A percentile compares a stretch with the other conserved stretches of the same genome.
Conservation (phyloP, 2,797 vertebrate species). For the Remorina albescens region DNA sequence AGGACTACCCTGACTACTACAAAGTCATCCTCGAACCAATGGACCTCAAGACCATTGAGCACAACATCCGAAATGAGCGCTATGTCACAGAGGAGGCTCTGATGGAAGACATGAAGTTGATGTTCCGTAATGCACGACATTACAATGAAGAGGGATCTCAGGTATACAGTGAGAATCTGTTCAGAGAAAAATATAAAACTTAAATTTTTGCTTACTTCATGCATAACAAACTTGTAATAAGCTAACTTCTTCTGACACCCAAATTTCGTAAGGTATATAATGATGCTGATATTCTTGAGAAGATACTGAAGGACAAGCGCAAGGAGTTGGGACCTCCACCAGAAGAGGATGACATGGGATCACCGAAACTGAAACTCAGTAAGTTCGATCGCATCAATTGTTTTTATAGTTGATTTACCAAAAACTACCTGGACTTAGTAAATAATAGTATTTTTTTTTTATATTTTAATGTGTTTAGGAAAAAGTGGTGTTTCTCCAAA, state of each 20-base stretch:
- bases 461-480: constrained; percentile 69
- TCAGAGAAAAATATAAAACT: background rate
- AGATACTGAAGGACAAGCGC: constrained; percentile 94
- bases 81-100: constrained; percentile 92
- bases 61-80: constrained; percentile 94
- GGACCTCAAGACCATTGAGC: constrained; percentile 97
- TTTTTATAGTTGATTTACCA: background rate
- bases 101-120: constrained; percentile 95
- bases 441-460: no score
- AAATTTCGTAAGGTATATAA: constrained; percentile 91
- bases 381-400: constrained; percentile 64
- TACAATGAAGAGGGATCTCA: constrained; percentile 99
- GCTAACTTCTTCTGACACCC: background rate
- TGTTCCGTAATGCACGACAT: constrained; percentile 99
- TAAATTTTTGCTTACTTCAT: background rate
- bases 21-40: constrained; percentile 98
- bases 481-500: constrained; percentile 96
- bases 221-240: background rate
- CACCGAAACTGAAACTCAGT: constrained; percentile 98
- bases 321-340: constrained; percentile 94
- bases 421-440: no score
- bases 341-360: constrained; percentile 94
- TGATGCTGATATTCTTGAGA: constrained; percentile 96
- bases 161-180: constrained; percentile 76
- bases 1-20: constrained; percentile 99